Evolutionary conservation across 2,113 vertebrate genomes (phyloP).

Genomic region (Montifringilla adamsi): DNA sequence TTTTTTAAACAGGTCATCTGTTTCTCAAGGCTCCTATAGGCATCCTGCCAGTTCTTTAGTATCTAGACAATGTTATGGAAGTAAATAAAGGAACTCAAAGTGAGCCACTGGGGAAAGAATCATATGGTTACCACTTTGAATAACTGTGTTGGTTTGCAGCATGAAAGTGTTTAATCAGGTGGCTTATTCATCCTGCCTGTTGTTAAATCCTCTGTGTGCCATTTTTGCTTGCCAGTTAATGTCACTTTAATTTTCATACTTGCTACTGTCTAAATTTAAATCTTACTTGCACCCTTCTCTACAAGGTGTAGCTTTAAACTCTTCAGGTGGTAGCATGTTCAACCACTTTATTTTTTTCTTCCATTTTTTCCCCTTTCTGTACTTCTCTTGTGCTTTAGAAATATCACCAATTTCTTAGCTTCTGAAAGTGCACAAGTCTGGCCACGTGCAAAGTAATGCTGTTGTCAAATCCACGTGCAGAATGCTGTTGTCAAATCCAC

Average conservation of each 20-base stretch:
- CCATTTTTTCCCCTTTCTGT: fast-evolving
- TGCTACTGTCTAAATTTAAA: not conserved
- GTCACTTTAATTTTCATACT: not conserved
- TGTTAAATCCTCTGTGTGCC: not conserved
- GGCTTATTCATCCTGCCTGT: not conserved
- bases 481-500: not conserved
- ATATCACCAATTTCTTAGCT: not conserved
- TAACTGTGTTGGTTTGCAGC: not conserved
- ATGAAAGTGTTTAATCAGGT: not conserved
- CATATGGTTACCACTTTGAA: not conserved
- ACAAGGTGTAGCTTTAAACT: not conserved
- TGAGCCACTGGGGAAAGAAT: not conserved
- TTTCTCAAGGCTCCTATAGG: not conserved
- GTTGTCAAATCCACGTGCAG: not conserved
- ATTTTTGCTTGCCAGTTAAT: not conserved
- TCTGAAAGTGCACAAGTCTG: not conserved
- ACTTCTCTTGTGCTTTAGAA: not conserved
- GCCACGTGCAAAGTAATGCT: not conserved
- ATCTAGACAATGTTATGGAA: not conserved
- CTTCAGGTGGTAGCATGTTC: not conserved
- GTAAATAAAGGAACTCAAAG: not conserved
- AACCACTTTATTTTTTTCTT: not conserved
- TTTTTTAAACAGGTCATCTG: not conserved
- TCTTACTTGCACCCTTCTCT: not conserved
- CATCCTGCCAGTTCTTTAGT: not conserved